Base-by-base conservation (phyloP, 2,888 invertebrate genomes). In the Argyra leucocephala region DNA sequence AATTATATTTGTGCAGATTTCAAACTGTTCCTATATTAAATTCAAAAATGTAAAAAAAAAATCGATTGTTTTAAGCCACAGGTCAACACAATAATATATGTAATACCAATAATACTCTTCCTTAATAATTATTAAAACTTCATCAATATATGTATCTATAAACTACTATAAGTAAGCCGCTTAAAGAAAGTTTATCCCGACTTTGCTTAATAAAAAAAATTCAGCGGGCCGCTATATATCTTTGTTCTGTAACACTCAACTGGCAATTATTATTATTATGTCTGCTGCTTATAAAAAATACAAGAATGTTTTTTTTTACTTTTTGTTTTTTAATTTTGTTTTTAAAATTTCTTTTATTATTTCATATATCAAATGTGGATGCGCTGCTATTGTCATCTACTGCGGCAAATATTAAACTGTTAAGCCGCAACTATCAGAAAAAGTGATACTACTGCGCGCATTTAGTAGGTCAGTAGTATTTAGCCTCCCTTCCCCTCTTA, bases 391-490 rank as follows among this genome's bases (percentile, higher is more conserved):
- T 48, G 48, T 48, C 48, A 48, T 48, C 48, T 18, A 18, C 48
- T 48, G 48, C 15, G 48, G 48, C n/a, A 48, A 48, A 48, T 48
- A 48, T 48, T 48, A 48, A 48, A 48, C 48, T 48, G 48, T 48
- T 48, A 48, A 48, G 48, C 48, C 48, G 48, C 48, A 48, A 48
- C 48, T 48, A n/a, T 48, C 5, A 48, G 12, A 48, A 48, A 48
- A 48, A 48, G 15, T 18, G 12, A 48, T 48, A 48, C 48, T 15
- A 48, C 48, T 48, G 48, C 48, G 48, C 48, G 48, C 18, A 48
- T 48, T 37, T 48, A 48, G 48, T 48, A 48, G 48, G 48, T 48
- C 48, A 48, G 48, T 37, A 37, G 37, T 48, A n/a, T 48, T 48
- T 48, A 18, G 18, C 18, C 48, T 48, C 48, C 48, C 48, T 48